Conservation (phyloP, 1,140 invertebrate species). For the Drosophila nikananu region DNA sequence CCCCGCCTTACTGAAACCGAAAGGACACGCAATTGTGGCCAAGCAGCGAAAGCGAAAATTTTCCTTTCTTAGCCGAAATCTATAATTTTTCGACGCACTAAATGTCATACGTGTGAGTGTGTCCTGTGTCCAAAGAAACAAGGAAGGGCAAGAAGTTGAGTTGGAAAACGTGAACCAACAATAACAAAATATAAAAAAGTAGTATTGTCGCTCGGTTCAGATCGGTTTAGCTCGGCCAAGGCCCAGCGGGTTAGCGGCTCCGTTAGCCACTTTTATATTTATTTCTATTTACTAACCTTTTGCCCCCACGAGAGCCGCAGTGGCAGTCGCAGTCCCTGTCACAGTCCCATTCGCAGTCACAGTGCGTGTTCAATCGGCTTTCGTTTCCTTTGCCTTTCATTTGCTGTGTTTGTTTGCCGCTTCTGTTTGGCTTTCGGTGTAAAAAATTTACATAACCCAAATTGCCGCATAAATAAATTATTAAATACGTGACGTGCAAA, state of each 20-base stretch:
- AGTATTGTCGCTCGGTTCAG: background rate
- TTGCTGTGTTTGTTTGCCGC: slow-evolving; percentile 4
- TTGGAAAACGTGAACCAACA: background rate
- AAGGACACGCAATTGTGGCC: slow-evolving; percentile 38
- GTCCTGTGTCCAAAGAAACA: slow-evolving; percentile 51
- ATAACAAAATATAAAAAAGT: background rate
- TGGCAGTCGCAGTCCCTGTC: background rate
- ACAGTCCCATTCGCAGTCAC: background rate
- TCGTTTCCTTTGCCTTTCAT: slow-evolving; percentile 18
- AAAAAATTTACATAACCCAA: slow-evolving; percentile 81
- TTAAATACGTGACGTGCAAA: slow-evolving; percentile 67
- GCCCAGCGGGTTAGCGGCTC: slow-evolving; percentile 28
- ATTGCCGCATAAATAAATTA: slow-evolving; percentile 80
- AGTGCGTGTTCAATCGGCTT: slow-evolving; percentile 69
- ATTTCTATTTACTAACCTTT: slow-evolving; percentile 10
- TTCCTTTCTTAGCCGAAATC: slow-evolving; percentile 29
- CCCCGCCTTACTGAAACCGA: background rate
- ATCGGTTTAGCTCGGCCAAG: slow-evolving; percentile 7
- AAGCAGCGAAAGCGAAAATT: slow-evolving; percentile 36
- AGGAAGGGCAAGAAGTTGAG: background rate
- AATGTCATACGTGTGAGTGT: slow-evolving; percentile 33
- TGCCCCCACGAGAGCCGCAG: background rate
- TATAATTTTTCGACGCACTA: slow-evolving; percentile 41
- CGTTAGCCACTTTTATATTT: slow-evolving; percentile 13
- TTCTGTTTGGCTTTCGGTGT: slow-evolving; percentile 47